A percentile compares a stretch with the other conserved stretches of the same genome.
These are phyloP conservation scores for Sinotaia quadrata DNA, from an alignment of 2,888 invertebrate genomes.

Conservation along the genomic window DNA sequence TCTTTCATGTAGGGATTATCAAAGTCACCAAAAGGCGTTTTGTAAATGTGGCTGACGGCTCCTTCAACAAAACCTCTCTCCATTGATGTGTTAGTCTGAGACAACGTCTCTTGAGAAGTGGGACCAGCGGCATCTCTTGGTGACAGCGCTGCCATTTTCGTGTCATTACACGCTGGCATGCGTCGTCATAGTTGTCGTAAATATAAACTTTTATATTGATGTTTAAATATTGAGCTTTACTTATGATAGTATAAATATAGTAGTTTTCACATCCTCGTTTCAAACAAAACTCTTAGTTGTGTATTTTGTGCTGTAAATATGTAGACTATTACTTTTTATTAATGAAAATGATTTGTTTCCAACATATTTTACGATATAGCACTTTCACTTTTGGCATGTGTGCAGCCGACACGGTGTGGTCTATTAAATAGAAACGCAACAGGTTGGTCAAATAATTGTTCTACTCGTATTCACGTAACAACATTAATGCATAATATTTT, in stretches of 20 bases:
- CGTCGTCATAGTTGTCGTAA: constrained; percentile 25
- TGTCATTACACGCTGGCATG: constrained; percentile 54
- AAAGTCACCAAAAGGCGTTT: background rate
- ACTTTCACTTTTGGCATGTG: constrained; percentile 26
- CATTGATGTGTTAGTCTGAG: background rate
- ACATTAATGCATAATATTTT: too few species aligned
- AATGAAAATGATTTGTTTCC: background rate
- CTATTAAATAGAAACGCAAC: constrained; percentile 9
- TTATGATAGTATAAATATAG: background rate
- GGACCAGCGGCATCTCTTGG: constrained; percentile 22
- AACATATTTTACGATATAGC: background rate
- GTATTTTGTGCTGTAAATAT: background rate
- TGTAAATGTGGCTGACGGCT: background rate
- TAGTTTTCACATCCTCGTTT: background rate
- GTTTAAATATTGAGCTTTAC: background rate
- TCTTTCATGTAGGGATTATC: too few species aligned
- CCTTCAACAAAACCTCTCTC: background rate
- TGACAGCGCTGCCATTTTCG: constrained; percentile 36
- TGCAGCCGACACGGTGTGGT: constrained; percentile 18
- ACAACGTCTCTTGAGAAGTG: background rate
- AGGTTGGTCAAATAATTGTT: background rate
- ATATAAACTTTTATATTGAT: constrained; percentile 19
- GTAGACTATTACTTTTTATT: background rate
- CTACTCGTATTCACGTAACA: too few species aligned
- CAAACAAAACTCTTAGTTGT: too few species aligned